Evolutionary conservation across 2,888 invertebrate species (phyloP), one percentile per base, ranked within the genome.

Genomic region (Amblyteles armatorius): DNA sequence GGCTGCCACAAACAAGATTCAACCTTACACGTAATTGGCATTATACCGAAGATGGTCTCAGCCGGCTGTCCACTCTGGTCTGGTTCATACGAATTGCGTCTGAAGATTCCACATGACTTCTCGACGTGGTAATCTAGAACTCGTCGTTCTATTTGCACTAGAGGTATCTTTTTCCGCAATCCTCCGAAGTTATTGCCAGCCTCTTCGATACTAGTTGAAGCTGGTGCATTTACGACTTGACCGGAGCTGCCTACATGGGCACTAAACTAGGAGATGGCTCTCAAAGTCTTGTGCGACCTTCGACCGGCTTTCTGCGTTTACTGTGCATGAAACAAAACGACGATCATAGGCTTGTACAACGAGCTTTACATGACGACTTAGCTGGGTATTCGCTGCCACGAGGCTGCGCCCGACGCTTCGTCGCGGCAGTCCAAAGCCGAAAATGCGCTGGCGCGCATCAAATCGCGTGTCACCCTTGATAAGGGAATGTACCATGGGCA

Each of bases 381-480:
- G 16, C n/a, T 26, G 69, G 22, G 5, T 13, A 72, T 16, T 33
- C 26, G 63, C 6, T 16, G 33, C 52, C n/a, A n/a, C 4, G 57
- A 11, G 19, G 22, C 71, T 29, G 19, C n/a, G 4, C 29, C 11
- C 33, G 29, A 40, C 7, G 57, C 36, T 72, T 7, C 57, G 57
- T 60, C 40, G 60, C 44, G 44, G 22, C 60, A 11, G 26, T 48
- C 29, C 60, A 48, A 9, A 44, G 55, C 44, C 29, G 48, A 26
- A 44, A 63, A 44, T 22, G 26, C 48, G 2, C 60, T 13, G 11
- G 60, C 40, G 73, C 57, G 29, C 48, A 73, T 44, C 40, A 44
- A 73, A 73, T 73, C 73, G 60, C 60, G 29, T 60, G 73, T 73
- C 73, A 73, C 44, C 73, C 57, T 73, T 44, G 73, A 73, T 73